These are phyloP conservation scores for Pelosia muscerda DNA, from an alignment of 2,888 invertebrate species.

Conservation along the genomic window DNA sequence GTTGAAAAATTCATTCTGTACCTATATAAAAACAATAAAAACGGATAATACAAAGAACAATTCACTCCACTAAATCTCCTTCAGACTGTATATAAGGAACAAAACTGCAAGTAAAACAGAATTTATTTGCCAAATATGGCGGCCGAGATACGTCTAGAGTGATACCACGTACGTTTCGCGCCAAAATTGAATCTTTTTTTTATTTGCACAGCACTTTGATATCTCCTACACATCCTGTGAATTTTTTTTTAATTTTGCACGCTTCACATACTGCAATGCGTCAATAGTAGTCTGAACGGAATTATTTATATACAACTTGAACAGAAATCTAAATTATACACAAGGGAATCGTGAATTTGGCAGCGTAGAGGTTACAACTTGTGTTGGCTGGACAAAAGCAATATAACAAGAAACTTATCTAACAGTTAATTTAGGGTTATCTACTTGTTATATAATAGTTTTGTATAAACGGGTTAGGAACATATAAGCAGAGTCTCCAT, in stretches of 20 bases:
- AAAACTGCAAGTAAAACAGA: constrained; percentile 2
- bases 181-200: constrained; percentile 19
- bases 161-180: background rate
- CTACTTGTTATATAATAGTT: too few relatives aligned
- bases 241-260: background rate
- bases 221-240: background rate
- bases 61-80: background rate
- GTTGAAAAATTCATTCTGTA: too few relatives aligned
- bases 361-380: background rate
- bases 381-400: background rate
- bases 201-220: background rate
- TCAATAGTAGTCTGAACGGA: background rate
- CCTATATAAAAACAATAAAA: background rate
- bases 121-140: constrained; percentile 12
- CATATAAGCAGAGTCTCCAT: background rate
- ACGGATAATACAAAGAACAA: background rate
- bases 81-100: background rate
- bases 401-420: background rate
- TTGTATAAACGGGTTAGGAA: background rate
- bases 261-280: background rate
- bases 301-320: constrained; percentile 1
- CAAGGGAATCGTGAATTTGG: background rate
- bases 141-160: background rate
- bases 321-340: background rate
- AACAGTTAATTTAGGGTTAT: background rate